These are phyloP conservation scores for Phaedon cochleariae DNA, from an alignment of 2,888 invertebrate genomes.

Conservation along the genomic window DNA sequence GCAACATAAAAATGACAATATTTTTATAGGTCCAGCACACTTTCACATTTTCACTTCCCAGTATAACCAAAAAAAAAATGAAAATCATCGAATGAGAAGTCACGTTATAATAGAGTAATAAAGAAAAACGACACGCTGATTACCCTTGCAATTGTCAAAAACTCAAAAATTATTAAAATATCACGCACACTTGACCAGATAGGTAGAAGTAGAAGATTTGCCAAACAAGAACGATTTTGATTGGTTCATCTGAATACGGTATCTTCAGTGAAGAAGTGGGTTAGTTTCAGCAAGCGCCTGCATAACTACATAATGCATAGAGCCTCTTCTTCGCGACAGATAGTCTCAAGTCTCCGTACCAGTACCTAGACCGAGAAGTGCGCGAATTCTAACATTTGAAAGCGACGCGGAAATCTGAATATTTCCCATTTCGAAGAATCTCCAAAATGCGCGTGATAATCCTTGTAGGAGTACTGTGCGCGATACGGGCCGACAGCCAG, in stretches of 20 bases:
- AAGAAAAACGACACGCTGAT: not conserved
- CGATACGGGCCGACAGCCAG: constrained; percentile 52
- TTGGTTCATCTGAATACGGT: constrained; percentile 52
- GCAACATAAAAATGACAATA: too few relatives aligned
- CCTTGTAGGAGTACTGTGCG: constrained; percentile 50
- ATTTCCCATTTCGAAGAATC: too few relatives aligned
- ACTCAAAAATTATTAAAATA: not conserved
- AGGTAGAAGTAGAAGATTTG: constrained; percentile 17
- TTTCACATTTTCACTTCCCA: not conserved
- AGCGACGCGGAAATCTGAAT: constrained; percentile 45
- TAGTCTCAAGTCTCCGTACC: constrained; percentile 57
- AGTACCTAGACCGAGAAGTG: constrained; percentile 27
- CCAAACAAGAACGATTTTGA: constrained; percentile 30
- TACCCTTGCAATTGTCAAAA: not conserved
- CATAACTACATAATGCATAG: constrained; percentile 56
- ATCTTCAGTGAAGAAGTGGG: constrained; percentile 61
- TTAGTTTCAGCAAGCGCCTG: constrained; percentile 57
- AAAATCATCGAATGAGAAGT: not conserved
- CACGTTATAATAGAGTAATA: not conserved
- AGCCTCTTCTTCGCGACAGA: constrained; percentile 58
- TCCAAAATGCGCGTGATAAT: constrained; percentile 49
- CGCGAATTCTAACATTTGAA: constrained; percentile 33
- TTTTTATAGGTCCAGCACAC: not conserved
- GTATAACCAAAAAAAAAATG: not conserved
- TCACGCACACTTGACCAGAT: constrained; percentile 1